Evolutionary conservation across 2,888 invertebrate genomes (phyloP).

Genomic region (Lottia gigantea): DNA sequence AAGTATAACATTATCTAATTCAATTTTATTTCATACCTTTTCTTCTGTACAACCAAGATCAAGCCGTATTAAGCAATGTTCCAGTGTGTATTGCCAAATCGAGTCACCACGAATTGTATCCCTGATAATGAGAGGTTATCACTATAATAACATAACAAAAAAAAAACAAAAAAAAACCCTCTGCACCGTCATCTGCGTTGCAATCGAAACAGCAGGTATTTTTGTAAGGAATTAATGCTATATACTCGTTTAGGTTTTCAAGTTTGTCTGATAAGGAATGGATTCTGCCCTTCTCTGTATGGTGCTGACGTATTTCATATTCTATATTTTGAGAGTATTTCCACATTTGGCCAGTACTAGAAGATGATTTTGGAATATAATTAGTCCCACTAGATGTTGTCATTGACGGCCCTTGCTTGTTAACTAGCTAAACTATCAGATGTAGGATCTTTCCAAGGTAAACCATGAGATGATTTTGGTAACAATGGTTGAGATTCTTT

Average conservation of each 20-base stretch:
- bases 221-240: too few species aligned
- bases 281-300: conserved; percentile 35
- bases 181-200: too few species aligned
- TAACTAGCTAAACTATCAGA: conserved; percentile 25
- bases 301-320: conserved; percentile 42
- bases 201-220: too few species aligned
- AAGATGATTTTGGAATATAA: conserved; percentile 57
- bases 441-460: conserved; percentile 25
- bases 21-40: too few species aligned
- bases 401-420: conserved; percentile 45
- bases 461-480: conserved; percentile 15
- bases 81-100: too few species aligned
- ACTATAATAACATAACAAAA: too few species aligned
- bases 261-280: conserved; percentile 53
- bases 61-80: too few species aligned
- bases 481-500: conserved; percentile 13
- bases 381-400: conserved; percentile 54
- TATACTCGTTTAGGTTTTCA: conserved; percentile 58
- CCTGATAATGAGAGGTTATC: too few species aligned
- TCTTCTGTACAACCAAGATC: too few species aligned
- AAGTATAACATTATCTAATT: too few species aligned
- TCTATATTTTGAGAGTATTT: conserved; percentile 46
- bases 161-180: too few species aligned
- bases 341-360: conserved; percentile 53
- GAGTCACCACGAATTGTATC: too few species aligned